phyloP scores from a whole-genome alignment of 2,113 vertebrate species.

The Hymenochirus boettgeri region DNA sequence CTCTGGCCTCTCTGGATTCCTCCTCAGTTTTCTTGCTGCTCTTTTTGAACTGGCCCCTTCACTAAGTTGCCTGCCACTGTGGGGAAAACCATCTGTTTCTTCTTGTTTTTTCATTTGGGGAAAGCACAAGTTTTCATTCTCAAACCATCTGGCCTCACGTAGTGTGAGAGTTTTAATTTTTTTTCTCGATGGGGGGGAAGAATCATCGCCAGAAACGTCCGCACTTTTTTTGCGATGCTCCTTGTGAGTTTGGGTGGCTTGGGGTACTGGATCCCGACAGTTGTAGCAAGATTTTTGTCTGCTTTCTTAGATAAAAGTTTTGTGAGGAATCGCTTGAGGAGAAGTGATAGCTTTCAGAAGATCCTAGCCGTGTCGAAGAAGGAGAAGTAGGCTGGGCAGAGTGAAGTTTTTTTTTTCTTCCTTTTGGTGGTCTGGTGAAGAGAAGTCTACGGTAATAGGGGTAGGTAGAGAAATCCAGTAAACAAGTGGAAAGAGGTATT shows the following conservation, averaged over 20 bases:
- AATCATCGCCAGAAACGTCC: conserved; percentile 59
- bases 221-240: conserved; percentile 59
- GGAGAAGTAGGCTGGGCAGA: conserved; percentile 53
- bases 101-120: conserved; percentile 79
- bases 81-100: conserved; percentile 69
- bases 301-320: conserved; percentile 74
- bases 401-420: conserved; percentile 68
- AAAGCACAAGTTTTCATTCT: conserved; percentile 97
- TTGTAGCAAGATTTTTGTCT: conserved; percentile 80
- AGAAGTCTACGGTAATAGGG: conserved; percentile 60
- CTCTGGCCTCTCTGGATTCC: conserved; percentile 67
- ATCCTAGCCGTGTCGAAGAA: conserved; percentile 85
- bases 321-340: conserved; percentile 68
- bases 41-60: conserved; percentile 60
- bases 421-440: conserved; percentile 64
- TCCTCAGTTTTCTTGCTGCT: conserved; percentile 63
- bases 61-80: conserved; percentile 53
- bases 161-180: conserved; percentile 76
- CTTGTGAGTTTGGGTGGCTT: conserved; percentile 76
- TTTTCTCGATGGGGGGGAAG: conserved; percentile 65
- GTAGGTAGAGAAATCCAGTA: too few relatives aligned
- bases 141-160: conserved; percentile 87
- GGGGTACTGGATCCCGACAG: conserved; percentile 70
- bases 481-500: too few relatives aligned
- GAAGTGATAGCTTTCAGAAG: conserved; percentile 88